phyloP scores from a whole-genome alignment of 2,888 invertebrate genomes.

The Drosophila nigricruria region DNA sequence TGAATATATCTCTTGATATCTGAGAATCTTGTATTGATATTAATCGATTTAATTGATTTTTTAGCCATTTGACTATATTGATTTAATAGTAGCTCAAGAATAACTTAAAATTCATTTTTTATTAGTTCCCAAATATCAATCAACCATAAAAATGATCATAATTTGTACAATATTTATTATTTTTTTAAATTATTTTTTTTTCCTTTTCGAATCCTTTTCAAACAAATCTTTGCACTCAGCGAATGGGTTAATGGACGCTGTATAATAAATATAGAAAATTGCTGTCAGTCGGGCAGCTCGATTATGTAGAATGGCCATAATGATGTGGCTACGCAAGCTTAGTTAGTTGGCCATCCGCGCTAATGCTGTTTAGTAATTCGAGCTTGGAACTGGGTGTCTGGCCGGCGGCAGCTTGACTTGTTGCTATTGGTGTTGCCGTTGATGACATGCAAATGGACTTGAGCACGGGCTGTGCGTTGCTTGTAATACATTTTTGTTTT shows the following conservation, averaged over 20 bases:
- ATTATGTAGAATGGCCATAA: slow-evolving; percentile 25
- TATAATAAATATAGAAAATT: slow-evolving; percentile 37
- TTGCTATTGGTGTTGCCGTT: background rate
- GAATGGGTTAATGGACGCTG: background rate
- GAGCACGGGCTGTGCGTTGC: slow-evolving; percentile 10
- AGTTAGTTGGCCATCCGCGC: slow-evolving; percentile 28
- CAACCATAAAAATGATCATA: background rate
- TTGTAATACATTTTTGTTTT: background rate
- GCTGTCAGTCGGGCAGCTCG: slow-evolving; percentile 21
- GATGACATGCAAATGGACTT: slow-evolving; percentile 37
- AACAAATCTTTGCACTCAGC: background rate
- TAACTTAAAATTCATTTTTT: too few species aligned
- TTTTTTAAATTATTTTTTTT: background rate
- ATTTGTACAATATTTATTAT: background rate
- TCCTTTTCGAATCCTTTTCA: background rate
- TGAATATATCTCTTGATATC: background rate
- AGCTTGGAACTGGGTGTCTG: slow-evolving; percentile 29
- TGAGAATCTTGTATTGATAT: too few species aligned
- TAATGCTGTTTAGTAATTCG: slow-evolving; percentile 10
- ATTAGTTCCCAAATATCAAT: too few species aligned
- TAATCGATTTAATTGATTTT: too few species aligned
- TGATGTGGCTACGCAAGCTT: slow-evolving; percentile 24
- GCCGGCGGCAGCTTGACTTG: background rate
- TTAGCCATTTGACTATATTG: too few species aligned
- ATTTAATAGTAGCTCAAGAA: too few species aligned